Evolutionary conservation across 2,888 invertebrate genomes (phyloP).

Genomic region (Chirona hameri): DNA sequence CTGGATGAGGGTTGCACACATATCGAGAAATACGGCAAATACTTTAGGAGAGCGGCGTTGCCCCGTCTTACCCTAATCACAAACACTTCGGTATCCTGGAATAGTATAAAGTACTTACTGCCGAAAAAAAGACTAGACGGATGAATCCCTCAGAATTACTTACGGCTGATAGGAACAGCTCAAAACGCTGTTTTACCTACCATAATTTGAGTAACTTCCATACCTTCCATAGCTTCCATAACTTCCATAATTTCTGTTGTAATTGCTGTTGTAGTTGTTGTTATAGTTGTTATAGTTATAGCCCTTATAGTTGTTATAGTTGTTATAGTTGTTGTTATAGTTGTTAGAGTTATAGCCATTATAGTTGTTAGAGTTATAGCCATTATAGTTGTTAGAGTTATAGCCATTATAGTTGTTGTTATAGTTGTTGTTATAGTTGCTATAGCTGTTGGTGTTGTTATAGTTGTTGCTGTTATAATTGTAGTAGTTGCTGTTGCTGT

Average conservation of each 20-base stretch:
- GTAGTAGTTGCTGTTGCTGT: too few species aligned
- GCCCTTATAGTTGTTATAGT: not conserved
- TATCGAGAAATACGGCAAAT: too few species aligned
- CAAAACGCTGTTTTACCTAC: too few species aligned
- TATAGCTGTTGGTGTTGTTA: not conserved
- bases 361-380: not conserved
- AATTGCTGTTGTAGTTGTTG: not conserved
- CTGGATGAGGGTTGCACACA: too few species aligned
- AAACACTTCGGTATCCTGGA: too few species aligned
- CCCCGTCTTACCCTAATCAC: too few species aligned
- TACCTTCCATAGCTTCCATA: not conserved
- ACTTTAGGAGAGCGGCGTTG: too few species aligned
- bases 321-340: not conserved
- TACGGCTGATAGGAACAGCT: too few species aligned
- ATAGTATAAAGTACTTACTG: too few species aligned
- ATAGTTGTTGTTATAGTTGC: not conserved
- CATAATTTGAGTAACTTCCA: too few species aligned
- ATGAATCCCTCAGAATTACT: too few species aligned
- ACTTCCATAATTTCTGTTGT: not conserved
- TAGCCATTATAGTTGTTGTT: not conserved
- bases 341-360: not conserved
- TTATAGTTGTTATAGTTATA: conserved; percentile 2
- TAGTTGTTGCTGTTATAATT: not conserved
- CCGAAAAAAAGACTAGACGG: too few species aligned
- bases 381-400: not conserved